Conservation (phyloP, 2,797 vertebrate species). For the Sebastes cheni region DNA sequence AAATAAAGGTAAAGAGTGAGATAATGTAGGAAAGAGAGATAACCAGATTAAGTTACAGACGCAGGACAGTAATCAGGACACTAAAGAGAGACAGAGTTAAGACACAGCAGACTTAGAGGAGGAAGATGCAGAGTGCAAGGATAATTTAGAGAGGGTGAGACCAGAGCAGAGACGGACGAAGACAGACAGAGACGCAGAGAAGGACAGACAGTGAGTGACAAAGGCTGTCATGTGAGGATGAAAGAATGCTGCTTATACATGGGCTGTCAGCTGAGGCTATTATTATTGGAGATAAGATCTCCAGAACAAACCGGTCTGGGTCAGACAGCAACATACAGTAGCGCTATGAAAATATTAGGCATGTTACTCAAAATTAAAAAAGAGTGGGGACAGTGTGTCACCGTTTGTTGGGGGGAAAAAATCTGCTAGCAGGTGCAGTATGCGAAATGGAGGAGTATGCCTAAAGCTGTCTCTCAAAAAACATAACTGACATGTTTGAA, state of each 20-base stretch:
- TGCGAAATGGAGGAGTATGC: neutral
- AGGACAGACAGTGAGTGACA: constrained; percentile 39
- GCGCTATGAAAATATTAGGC: constrained; percentile 22
- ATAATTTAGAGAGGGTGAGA: neutral
- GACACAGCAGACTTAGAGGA: neutral
- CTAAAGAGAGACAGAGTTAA: neutral
- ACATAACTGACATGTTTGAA: neutral
- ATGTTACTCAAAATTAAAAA: constrained; percentile 8
- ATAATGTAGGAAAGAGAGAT: neutral
- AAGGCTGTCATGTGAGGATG: constrained; percentile 75
- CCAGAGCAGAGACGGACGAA: constrained; percentile 17
- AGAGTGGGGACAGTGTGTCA: neutral
- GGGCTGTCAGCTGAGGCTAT: constrained; percentile 78
- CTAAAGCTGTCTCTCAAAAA: neutral
- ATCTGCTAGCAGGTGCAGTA: neutral
- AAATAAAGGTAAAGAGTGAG: neutral
- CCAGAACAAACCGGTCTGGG: constrained; percentile 71
- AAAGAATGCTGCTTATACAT: constrained; percentile 79
- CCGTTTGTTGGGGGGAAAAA: neutral
- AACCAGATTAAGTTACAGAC: neutral
- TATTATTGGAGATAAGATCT: constrained; percentile 77
- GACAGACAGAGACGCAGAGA: constrained; percentile 23
- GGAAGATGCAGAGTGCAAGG: neutral
- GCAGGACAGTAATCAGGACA: neutral
- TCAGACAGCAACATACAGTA: constrained; percentile 19